Base-by-base conservation (phyloP, 2,888 invertebrate species). In the Molorchus minor region DNA sequence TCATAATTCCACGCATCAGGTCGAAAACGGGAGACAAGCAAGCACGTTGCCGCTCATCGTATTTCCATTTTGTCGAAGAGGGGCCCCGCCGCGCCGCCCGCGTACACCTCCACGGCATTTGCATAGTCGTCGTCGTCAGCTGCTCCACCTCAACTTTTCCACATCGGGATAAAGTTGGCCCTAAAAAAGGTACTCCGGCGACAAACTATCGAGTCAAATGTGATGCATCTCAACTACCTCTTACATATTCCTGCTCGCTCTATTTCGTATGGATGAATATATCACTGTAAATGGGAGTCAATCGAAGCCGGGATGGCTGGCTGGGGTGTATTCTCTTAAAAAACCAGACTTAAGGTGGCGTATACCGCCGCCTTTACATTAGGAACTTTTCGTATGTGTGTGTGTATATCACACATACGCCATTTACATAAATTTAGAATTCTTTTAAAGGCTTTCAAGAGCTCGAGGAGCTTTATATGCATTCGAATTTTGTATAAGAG, bases 81-180 rank as follows among this genome's bases (percentile, higher is more conserved):
- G 56, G 53, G 56, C 64, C 57, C 58, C 45, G 41, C 8, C 30
- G 44, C 35, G 13, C 46, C 58, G 33, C 43, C 54, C 52, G 10
- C 45, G 46, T 49, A 46, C 38, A 43, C 58, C 54, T 61, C 56
- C 68, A 47, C 71, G 73, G 74, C 74, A 81, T 82, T 82, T 82
- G 82, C 82, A 82, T 82, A 82, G 79, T 80, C 81, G 81, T 81
- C 81, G 81, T 81, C 81, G 82, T 81, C 82, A 82, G 82, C 82
- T 82, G 82, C 75, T 79, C 75, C 79, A 80, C 80, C 81, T 80
- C 79, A 81, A 81, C 80, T 82, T 81, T 81, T 80, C 80, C 77
- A 70, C 75, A 62, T 58, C 58, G 49, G 57, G 76, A 72, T 76
- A 75, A 77, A 78, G 78, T 76, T 79, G 77, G 67, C 73, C 55